A percentile compares a stretch with the other conserved stretches of the same genome.
These are phyloP conservation scores for Bubo bubo DNA, from an alignment of 2,113 vertebrate species.

Conservation along the genomic window DNA sequence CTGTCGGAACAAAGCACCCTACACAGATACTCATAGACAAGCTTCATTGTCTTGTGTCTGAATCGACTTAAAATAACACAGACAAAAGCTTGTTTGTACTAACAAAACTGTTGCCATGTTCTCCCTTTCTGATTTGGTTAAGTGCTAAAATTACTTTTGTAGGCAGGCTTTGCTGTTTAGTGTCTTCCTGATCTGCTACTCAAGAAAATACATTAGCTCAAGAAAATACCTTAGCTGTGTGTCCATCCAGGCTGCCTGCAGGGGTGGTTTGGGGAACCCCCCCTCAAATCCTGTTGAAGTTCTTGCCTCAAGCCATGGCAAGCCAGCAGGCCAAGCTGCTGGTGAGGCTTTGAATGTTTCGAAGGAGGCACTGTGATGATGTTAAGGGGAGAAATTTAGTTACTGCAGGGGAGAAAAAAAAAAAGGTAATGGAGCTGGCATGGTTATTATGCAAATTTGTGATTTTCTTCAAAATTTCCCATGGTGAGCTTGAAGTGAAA, in stretches of 20 bases:
- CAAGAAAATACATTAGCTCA: background rate
- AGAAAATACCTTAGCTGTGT: rapidly evolving
- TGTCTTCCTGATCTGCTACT: background rate
- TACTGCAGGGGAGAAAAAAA: background rate
- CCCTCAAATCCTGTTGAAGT: background rate
- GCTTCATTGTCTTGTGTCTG: background rate
- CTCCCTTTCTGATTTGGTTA: background rate
- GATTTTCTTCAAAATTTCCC: background rate
- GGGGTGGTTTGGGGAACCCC: background rate
- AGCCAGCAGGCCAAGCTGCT: background rate
- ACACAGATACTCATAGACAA: background rate
- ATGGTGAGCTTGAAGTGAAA: background rate
- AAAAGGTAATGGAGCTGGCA: rapidly evolving
- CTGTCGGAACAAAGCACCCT: background rate
- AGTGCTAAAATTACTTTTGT: background rate
- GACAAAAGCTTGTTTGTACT: background rate
- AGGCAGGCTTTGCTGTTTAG: rapidly evolving
- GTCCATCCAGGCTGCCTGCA: background rate
- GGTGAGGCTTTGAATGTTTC: background rate
- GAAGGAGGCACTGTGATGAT: background rate
- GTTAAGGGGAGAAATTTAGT: background rate
- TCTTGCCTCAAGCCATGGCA: background rate
- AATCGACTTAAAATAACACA: background rate
- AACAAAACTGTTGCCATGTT: background rate
- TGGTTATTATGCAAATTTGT: background rate